Conservation (phyloP, 2,888 invertebrate genomes). For the Pterostichus madidus region DNA sequence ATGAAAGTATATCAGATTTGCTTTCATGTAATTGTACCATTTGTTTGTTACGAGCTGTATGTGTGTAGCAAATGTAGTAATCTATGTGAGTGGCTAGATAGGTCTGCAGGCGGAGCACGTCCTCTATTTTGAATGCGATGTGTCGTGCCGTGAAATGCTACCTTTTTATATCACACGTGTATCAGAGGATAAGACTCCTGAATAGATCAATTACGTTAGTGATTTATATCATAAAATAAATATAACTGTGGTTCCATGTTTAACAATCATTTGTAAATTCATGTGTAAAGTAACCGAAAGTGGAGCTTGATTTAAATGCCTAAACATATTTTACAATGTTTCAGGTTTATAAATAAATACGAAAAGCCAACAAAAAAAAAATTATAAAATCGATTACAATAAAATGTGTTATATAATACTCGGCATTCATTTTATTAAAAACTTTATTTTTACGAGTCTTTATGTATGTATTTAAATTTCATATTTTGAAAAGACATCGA, state of each 20-base stretch:
- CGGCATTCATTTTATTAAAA: neutral
- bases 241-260: slow-evolving; percentile 55
- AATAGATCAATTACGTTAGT: slow-evolving; percentile 49
- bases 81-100: slow-evolving; percentile 11
- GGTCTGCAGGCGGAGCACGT: slow-evolving; percentile 20
- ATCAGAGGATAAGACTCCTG: slow-evolving; percentile 32
- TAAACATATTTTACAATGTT: slow-evolving; percentile 47
- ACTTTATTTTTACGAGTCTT: neutral
- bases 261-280: slow-evolving; percentile 55
- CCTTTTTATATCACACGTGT: slow-evolving; percentile 45
- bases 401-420: neutral
- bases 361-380: neutral
- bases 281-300: slow-evolving; percentile 50
- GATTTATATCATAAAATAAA: slow-evolving; percentile 52
- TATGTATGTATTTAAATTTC: neutral
- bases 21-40: neutral
- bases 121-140: slow-evolving; percentile 32
- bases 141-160: slow-evolving; percentile 6
- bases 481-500: slow-evolving; percentile 19
- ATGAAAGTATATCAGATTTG: slow-evolving; percentile 3
- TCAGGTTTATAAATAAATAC: slow-evolving; percentile 26
- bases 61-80: slow-evolving; percentile 30
- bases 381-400: neutral
- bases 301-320: slow-evolving; percentile 50
- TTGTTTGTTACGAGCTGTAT: slow-evolving; percentile 25